phyloP scores from a whole-genome alignment of 2,888 invertebrate genomes.

The Scrobipalpa atriplicella region DNA sequence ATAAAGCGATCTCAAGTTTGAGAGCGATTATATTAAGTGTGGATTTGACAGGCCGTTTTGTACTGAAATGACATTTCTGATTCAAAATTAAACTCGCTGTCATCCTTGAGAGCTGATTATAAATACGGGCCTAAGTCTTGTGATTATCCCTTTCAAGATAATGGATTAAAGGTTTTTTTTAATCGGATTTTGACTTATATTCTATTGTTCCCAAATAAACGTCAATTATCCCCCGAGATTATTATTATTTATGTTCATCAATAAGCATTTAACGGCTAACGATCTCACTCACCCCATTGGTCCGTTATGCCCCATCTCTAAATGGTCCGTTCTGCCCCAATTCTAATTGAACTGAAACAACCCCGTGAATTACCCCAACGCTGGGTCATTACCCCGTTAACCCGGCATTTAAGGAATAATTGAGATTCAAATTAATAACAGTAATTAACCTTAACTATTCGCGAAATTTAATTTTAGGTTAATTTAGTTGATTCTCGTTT shows the following conservation, averaged over 20 bases:
- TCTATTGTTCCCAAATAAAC: no score
- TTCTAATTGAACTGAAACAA: conserved; percentile 8
- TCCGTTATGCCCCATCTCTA: not conserved
- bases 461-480: not conserved
- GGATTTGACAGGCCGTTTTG: no score
- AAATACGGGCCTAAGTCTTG: no score
- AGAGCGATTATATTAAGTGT: no score
- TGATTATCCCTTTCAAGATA: no score
- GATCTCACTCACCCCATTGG: conserved; percentile 7
- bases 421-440: conserved; percentile 30
- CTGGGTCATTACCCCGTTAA: conserved; percentile 27
- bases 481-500: not conserved
- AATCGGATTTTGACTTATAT: no score
- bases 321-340: not conserved
- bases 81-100: no score
- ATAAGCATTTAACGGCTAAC: conserved; percentile 13
- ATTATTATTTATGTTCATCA: not conserved
- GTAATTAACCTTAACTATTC: conserved; percentile 25
- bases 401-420: conserved; percentile 31
- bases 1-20: no score
- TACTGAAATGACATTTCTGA: no score
- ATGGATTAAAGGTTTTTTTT: no score
- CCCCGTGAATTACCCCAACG: conserved; percentile 14
- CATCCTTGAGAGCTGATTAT: no score
- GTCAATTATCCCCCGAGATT: no score